Base-by-base conservation (phyloP, 2,113 vertebrate genomes). In the Grallaria varia region DNA sequence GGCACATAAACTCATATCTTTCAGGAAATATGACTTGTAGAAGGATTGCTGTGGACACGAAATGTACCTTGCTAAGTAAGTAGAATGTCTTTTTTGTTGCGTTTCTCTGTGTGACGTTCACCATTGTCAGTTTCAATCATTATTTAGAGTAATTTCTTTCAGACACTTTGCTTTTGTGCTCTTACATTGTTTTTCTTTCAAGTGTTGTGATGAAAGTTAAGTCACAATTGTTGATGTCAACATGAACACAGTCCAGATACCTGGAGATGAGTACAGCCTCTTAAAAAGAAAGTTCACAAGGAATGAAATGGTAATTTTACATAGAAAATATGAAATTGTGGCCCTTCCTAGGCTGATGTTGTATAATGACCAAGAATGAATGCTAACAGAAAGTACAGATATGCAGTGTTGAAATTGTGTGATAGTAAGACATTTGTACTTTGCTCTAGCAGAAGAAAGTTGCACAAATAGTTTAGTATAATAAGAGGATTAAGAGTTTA, bases 401-500 rank as follows among this genome's bases (percentile, higher is more conserved):
- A n/a, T 0, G 12, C 25, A 23, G 12, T 33, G 23, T 20, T 64
- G 42, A 86, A 86, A 52, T 24, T 44, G 14, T 23, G 31, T 69
- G 9, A 30, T 27, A 58, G 15, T 69, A 49, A 44, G 27, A 25
- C 17, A 5, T 8, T 28, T 35, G 12, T 84, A 8, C 84, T 90
- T 77, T 87, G 30, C 39, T 91, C 3, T 45, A 63, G 79, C 23
- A 90, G 60, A 88, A 74, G 42, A 66, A 80, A 80, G 23, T 79
- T 80, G 37, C 44, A 30, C 25, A 87, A 90, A 37, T 80, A 77
- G 18, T 23, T 86, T 9, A 45, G 6, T 22, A 18, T 73, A 83
- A 1, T 69, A 50, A 85, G 28, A 89, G 30, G 69, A 84, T 95
- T 81, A 86, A 90, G 71, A 76, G 39, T 35, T 94, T 64, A 40